Evolutionary conservation across 2,797 vertebrate species (phyloP).

Genomic region (Adelosebastes latens): DNA sequence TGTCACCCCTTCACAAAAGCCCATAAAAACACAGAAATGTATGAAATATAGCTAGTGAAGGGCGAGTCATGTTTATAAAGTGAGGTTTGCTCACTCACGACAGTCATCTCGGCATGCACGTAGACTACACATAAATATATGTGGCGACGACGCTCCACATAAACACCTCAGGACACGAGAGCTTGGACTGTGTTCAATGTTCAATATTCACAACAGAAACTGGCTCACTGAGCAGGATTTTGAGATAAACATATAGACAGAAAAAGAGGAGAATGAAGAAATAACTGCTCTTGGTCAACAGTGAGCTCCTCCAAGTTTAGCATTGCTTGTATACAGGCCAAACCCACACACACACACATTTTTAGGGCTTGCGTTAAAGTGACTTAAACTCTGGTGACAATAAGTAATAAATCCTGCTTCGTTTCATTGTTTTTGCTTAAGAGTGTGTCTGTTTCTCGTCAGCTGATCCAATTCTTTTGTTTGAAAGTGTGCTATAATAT

Average conservation of each 20-base stretch:
- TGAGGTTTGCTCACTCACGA: conserved; percentile 15
- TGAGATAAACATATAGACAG: neutral
- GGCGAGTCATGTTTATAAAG: conserved; percentile 23
- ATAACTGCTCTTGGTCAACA: conserved; percentile 44
- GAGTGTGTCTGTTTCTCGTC: neutral
- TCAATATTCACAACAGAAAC: conserved; percentile 58
- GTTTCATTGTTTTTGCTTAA: conserved; percentile 48
- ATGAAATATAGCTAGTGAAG: conserved; percentile 8
- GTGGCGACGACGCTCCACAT: conserved; percentile 33
- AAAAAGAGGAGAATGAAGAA: neutral
- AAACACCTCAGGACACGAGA: conserved; percentile 35
- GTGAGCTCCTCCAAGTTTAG: conserved; percentile 28
- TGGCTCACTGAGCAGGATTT: neutral
- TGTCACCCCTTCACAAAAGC: neutral
- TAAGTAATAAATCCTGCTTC: conserved; percentile 58
- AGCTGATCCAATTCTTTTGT: neutral
- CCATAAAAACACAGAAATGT: conserved; percentile 11
- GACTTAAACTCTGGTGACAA: conserved; percentile 23
- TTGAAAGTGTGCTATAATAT: neutral
- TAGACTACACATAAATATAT: conserved; percentile 36
- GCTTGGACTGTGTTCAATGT: conserved; percentile 31
- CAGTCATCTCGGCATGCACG: conserved; percentile 8
- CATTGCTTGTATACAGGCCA: conserved; percentile 2
- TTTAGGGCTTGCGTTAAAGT: conserved; percentile 1
- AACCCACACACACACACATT: neutral